A percentile compares a stretch with the other conserved stretches of the same genome.
Conservation (phyloP, 2,113 vertebrate genomes). For the Oplegnathus fasciatus region DNA sequence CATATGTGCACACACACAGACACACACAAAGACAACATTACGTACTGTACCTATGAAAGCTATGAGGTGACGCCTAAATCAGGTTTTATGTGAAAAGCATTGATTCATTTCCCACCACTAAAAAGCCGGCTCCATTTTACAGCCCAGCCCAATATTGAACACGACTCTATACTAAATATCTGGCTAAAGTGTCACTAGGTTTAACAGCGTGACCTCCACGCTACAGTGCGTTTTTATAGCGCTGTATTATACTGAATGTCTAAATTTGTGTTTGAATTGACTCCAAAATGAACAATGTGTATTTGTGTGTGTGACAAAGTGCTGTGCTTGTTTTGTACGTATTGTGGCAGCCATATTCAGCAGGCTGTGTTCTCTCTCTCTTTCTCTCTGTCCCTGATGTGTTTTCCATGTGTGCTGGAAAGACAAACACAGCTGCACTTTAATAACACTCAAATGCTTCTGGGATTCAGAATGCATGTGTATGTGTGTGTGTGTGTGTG, state of each 20-base stretch:
- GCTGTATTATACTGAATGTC: constrained; percentile 40
- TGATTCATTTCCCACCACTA: constrained; percentile 75
- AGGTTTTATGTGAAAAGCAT: constrained; percentile 71
- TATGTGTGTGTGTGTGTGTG: constrained; percentile 10
- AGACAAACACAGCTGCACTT: constrained; percentile 87
- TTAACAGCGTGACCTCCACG: constrained; percentile 43
- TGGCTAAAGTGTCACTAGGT: constrained; percentile 37
- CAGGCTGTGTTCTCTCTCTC: constrained; percentile 45
- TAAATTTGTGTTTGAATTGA: constrained; percentile 64
- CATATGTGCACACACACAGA: constrained; percentile 27
- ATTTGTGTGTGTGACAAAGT: constrained; percentile 50
- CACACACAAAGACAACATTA: constrained; percentile 54
- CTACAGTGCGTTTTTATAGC: constrained; percentile 55
- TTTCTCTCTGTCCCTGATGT: constrained; percentile 67
- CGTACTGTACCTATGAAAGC: constrained; percentile 65
- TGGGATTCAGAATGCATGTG: constrained; percentile 65
- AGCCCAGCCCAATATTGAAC: constrained; percentile 66
- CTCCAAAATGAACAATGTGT: constrained; percentile 59
- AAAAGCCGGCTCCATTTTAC: constrained; percentile 67
- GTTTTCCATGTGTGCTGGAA: constrained; percentile 84
- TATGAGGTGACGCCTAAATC: constrained; percentile 70
- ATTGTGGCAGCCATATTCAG: constrained; percentile 58
- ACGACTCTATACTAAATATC: constrained; percentile 66
- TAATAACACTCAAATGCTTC: constrained; percentile 83
- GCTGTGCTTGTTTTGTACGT: constrained; percentile 61